Conservation (phyloP, 2,797 vertebrate species). For the Margarornis squamiger region DNA sequence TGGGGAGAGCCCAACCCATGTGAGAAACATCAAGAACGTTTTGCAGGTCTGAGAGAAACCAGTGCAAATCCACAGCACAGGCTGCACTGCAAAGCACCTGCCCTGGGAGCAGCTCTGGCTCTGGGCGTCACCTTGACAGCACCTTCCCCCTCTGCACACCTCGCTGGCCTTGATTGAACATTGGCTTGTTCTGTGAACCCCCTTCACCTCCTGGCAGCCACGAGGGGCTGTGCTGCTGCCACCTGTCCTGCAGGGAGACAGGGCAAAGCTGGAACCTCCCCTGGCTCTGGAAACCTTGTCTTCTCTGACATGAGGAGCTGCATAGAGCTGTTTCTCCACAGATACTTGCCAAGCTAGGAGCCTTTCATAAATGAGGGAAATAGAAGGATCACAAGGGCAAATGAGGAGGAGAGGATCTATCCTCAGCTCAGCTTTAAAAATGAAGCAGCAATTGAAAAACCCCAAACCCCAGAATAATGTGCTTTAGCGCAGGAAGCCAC, state of each 20-base stretch:
- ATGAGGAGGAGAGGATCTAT: not conserved
- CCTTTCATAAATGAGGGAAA: not conserved
- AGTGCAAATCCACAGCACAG: not conserved
- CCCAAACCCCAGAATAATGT: not conserved
- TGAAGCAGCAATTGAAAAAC: not conserved
- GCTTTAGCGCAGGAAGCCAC: not conserved
- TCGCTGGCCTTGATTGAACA: not conserved
- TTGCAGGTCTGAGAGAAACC: not conserved
- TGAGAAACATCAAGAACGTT: not conserved
- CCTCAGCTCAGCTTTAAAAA: not conserved
- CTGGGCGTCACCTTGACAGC: not conserved
- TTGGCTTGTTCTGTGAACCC: not conserved
- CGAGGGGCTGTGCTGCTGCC: not conserved
- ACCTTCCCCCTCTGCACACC: not conserved
- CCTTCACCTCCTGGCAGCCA: not conserved
- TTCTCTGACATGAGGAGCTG: not conserved
- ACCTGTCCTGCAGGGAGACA: not conserved
- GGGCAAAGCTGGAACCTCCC: not conserved
- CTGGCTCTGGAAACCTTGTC: not conserved
- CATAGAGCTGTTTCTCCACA: not conserved
- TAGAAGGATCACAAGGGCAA: not conserved
- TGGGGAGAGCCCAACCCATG: not conserved
- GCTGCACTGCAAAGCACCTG: not conserved
- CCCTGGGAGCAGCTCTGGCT: not conserved
- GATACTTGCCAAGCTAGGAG: not conserved